phyloP scores from a whole-genome alignment of 1,140 invertebrate species.

The Neuroterus valhalla region DNA sequence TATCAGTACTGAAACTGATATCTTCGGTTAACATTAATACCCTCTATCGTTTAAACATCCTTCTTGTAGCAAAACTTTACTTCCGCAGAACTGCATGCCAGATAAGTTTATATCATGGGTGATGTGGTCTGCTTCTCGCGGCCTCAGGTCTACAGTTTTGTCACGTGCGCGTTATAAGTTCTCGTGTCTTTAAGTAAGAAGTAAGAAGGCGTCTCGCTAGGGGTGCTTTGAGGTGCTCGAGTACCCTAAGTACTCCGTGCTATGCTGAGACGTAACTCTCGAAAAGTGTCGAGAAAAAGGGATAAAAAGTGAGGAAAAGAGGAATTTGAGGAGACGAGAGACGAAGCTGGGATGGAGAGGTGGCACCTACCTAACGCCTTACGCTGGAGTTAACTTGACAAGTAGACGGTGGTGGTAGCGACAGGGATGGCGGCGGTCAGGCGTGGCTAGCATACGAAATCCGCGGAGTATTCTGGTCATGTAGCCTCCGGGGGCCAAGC shows the following conservation, averaged over 20 bases:
- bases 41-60: too few species aligned
- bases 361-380: slow-evolving; percentile 53
- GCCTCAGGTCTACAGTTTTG: slow-evolving; percentile 59
- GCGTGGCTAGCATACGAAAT: slow-evolving; percentile 74
- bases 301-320: neutral
- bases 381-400: slow-evolving; percentile 66
- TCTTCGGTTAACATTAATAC: too few species aligned
- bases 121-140: slow-evolving; percentile 38
- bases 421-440: slow-evolving; percentile 64
- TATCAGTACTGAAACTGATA: too few species aligned
- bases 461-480: slow-evolving; percentile 73
- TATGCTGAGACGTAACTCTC: slow-evolving; percentile 1
- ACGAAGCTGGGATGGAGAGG: slow-evolving; percentile 44
- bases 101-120: slow-evolving; percentile 6
- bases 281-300: slow-evolving; percentile 20
- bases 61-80: too few species aligned
- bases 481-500: slow-evolving; percentile 60
- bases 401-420: slow-evolving; percentile 49
- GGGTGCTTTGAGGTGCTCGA: slow-evolving; percentile 20
- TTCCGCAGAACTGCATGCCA: neutral
- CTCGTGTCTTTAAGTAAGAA: slow-evolving; percentile 62
- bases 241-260: neutral
- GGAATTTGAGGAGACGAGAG: slow-evolving; percentile 42
- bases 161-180: slow-evolving; percentile 67
- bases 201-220: slow-evolving; percentile 36